A percentile compares a stretch with the other conserved stretches of the same genome.
phyloP scores from a whole-genome alignment of 1,140 invertebrate species.

The Magallana gigas region DNA sequence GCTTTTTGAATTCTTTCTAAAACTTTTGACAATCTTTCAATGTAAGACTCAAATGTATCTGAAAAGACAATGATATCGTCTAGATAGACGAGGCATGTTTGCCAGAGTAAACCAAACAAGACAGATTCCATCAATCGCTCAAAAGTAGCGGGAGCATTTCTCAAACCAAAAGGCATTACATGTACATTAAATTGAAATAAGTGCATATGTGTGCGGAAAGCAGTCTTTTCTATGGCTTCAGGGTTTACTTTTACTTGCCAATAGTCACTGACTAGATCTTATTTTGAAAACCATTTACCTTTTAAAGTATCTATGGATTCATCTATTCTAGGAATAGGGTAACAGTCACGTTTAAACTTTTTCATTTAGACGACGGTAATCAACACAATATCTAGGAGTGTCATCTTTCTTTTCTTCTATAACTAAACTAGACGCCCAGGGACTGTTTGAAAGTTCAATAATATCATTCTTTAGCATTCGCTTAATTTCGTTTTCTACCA shows the following conservation, averaged over 20 bases:
- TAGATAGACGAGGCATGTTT: constrained; percentile 51
- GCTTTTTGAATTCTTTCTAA: constrained; percentile 49
- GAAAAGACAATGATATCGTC: constrained; percentile 59
- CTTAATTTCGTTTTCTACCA: neutral
- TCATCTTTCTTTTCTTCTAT: constrained; percentile 79
- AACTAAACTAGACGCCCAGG: constrained; percentile 81
- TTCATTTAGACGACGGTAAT: constrained; percentile 76
- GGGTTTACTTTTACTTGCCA: constrained; percentile 38
- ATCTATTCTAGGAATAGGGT: constrained; percentile 42
- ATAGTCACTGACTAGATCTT: constrained; percentile 29
- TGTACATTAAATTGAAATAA: constrained; percentile 7
- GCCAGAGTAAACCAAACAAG: constrained; percentile 13
- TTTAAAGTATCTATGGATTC: constrained; percentile 43
- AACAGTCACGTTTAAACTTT: constrained; percentile 45
- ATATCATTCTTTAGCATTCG: constrained; percentile 70
- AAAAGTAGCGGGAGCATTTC: constrained; percentile 11
- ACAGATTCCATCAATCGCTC: constrained; percentile 45
- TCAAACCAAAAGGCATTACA: constrained; percentile 33
- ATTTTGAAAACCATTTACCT: neutral
- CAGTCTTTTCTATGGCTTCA: constrained; percentile 29
- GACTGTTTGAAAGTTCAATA: constrained; percentile 71
- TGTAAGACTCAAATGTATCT: constrained; percentile 52
- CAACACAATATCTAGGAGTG: constrained; percentile 80
- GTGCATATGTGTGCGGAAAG: constrained; percentile 4
- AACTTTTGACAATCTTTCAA: constrained; percentile 50